phyloP scores from a whole-genome alignment of 1,140 invertebrate species.

The Rhagoletis pomonella region DNA sequence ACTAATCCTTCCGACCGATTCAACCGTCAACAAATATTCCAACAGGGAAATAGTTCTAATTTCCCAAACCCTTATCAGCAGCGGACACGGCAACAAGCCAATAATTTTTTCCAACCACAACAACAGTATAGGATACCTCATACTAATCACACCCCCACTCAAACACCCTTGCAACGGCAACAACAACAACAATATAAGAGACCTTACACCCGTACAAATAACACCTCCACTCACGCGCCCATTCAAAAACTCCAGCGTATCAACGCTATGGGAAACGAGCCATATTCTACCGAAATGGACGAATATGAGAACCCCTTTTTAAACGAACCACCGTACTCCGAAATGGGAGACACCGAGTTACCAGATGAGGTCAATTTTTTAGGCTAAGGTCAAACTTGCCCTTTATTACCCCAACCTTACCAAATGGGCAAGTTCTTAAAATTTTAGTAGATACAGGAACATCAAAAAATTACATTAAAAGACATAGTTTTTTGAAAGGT shows the following conservation, averaged over 20 bases:
- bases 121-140: slow-evolving; percentile 2
- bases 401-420: too few relatives aligned
- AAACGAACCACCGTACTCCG: neutral
- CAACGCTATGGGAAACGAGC: neutral
- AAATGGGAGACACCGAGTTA: neutral
- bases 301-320: neutral
- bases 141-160: neutral
- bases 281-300: neutral
- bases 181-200: slow-evolving; percentile 36
- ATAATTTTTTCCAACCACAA: slow-evolving; percentile 43
- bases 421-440: neutral
- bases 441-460: slow-evolving; percentile 47
- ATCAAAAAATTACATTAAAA: slow-evolving; percentile 52
- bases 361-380: neutral
- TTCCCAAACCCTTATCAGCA: slow-evolving; percentile 16
- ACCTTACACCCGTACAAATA: neutral
- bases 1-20: neutral
- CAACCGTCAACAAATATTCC: neutral
- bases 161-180: neutral
- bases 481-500: slow-evolving; percentile 7
- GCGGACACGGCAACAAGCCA: neutral
- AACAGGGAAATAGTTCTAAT: slow-evolving; percentile 3
- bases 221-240: neutral
- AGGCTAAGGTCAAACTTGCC: too few relatives aligned
- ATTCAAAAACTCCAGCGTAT: neutral